A percentile compares a stretch with the other conserved stretches of the same genome.
These are phyloP conservation scores for Cynopterus brachyotis DNA, from an alignment of 2,113 vertebrate species.

Conservation along the genomic window DNA sequence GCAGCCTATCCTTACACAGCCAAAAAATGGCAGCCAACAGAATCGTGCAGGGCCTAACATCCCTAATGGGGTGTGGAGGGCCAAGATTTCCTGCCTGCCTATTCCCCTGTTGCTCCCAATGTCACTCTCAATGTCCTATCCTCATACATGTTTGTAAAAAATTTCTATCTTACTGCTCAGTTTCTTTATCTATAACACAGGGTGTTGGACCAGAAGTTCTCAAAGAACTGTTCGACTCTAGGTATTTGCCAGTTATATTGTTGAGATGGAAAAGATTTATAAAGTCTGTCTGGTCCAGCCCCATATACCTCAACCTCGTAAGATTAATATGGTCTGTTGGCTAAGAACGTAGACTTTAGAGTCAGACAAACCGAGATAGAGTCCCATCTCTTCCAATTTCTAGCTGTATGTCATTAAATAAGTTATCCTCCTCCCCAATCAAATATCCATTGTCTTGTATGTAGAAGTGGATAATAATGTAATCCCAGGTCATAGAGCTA, in stretches of 20 bases:
- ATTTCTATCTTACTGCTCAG: not conserved
- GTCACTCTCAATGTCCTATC: not conserved
- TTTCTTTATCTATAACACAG: not conserved
- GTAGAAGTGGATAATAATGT: not conserved
- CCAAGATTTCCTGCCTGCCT: not conserved
- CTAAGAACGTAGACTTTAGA: not conserved
- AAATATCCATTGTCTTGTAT: not conserved
- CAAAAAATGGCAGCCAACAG: not conserved
- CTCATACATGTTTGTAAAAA: not conserved
- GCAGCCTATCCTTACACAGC: accelerated
- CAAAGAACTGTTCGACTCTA: not conserved
- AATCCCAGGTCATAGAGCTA: not conserved
- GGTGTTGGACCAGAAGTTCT: not conserved
- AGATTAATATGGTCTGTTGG: not conserved
- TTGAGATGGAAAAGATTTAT: not conserved
- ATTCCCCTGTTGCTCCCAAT: not conserved
- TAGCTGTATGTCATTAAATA: not conserved
- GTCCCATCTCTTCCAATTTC: not conserved
- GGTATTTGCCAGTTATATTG: not conserved
- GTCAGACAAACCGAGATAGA: not conserved
- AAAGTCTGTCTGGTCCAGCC: not conserved
- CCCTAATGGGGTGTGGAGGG: not conserved
- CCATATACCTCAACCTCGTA: not conserved
- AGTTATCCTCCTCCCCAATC: not conserved
- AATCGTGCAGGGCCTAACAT: not conserved